These are phyloP conservation scores for Furcula furcula DNA, from an alignment of 2,888 invertebrate species.

Conservation along the genomic window DNA sequence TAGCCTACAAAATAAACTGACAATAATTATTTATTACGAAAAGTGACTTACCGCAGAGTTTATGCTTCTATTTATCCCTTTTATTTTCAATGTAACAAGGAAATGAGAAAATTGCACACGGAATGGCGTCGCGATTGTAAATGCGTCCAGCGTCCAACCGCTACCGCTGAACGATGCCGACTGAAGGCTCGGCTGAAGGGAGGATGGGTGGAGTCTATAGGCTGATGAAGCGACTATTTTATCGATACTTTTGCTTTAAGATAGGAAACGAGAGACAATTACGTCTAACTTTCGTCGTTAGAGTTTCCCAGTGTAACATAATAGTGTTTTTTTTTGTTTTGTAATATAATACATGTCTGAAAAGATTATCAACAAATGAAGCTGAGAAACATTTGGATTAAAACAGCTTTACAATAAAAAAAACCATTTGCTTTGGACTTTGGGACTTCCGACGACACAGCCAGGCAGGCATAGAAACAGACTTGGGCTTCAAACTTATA, in stretches of 20 bases:
- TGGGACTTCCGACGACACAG: no score
- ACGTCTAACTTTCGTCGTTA: constrained; percentile 6
- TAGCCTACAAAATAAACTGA: background rate
- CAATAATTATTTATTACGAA: background rate
- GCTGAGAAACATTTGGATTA: no score
- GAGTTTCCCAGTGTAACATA: constrained; percentile 9
- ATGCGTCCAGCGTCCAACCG: constrained; percentile 49
- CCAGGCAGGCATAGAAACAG: no score
- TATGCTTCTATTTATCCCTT: background rate
- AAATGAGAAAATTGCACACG: constrained; percentile 38
- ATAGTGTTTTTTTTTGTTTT: no score
- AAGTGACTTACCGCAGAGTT: background rate
- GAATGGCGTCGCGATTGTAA: constrained; percentile 53
- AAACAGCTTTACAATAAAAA: no score
- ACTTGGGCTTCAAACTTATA: no score
- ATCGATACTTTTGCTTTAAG: constrained; percentile 34
- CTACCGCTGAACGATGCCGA: constrained; percentile 51
- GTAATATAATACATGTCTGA: no score
- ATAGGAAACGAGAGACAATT: constrained; percentile 33
- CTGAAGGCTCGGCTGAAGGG: constrained; percentile 67
- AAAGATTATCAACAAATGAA: no score
- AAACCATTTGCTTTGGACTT: no score
- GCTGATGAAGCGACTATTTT: constrained; percentile 31
- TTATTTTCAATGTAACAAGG: constrained; percentile 30
- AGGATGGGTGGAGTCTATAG: constrained; percentile 49